Conservation (phyloP, 2,888 invertebrate genomes). For the Oxycera nigricornis region DNA sequence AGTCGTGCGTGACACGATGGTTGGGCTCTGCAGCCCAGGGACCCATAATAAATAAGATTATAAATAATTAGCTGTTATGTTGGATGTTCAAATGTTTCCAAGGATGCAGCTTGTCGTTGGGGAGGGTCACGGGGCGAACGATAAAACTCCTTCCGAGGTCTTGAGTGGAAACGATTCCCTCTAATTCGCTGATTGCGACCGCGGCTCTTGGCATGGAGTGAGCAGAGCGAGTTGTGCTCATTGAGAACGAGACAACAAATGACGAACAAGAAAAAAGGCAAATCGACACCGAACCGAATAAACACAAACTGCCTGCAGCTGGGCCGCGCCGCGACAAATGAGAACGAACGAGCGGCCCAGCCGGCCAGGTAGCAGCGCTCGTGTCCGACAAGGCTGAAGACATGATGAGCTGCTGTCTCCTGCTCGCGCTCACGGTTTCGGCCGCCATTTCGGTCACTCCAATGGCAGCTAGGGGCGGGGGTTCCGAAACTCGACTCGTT, state of each 20-base stretch:
- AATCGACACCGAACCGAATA: background rate
- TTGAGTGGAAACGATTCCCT: background rate
- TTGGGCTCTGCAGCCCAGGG: no score
- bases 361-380: slow-evolving; percentile 19
- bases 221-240: background rate
- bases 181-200: background rate
- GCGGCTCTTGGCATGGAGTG: background rate
- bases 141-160: background rate
- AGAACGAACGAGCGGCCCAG: slow-evolving; percentile 25
- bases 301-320: slow-evolving; percentile 15
- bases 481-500: background rate
- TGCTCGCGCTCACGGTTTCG: background rate
- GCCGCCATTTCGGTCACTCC: background rate
- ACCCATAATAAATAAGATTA: no score
- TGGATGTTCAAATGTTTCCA: no score
- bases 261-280: slow-evolving; percentile 28
- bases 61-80: no score
- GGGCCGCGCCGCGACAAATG: slow-evolving; percentile 27
- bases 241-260: slow-evolving; percentile 34
- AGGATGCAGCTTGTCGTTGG: background rate
- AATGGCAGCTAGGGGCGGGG: slow-evolving; percentile 8
- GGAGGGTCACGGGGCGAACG: background rate
- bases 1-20: no score
- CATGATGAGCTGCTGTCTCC: background rate
- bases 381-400: slow-evolving; percentile 28